phyloP scores from a whole-genome alignment of 2,797 vertebrate genomes.

The Urosaurus nigricauda region DNA sequence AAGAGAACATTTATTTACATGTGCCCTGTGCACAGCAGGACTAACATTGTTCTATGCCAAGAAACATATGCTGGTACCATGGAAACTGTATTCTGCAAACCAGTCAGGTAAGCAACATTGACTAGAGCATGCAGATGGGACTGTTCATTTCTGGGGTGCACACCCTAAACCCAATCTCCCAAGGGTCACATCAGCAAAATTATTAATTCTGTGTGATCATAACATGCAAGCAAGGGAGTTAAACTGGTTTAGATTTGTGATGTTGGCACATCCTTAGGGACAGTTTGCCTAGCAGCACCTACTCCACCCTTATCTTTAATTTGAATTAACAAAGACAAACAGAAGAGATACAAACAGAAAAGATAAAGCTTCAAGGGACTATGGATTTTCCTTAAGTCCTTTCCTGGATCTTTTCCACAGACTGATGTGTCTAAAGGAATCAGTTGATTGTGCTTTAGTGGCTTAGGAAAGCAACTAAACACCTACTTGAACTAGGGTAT shows the following conservation, averaged over 20 bases:
- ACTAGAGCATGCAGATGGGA: background rate
- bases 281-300: background rate
- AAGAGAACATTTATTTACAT: background rate
- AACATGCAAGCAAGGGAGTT: background rate
- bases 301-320: background rate
- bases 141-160: no score
- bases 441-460: no score
- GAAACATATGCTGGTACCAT: background rate
- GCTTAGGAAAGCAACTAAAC: background rate
- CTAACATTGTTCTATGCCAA: background rate
- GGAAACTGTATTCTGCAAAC: background rate
- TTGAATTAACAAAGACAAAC: background rate
- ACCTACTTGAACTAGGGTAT: no score
- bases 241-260: background rate
- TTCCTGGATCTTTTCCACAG: background rate
- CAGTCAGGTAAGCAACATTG: background rate
- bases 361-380: no score
- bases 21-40: background rate
- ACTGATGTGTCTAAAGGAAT: background rate
- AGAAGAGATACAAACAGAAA: background rate
- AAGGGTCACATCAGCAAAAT: background rate
- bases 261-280: background rate
- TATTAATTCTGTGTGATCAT: background rate
- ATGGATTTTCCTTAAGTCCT: background rate
- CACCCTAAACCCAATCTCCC: no score